These are phyloP conservation scores for Rhombomys opimus DNA, from an alignment of 2,113 vertebrate species.

Conservation along the genomic window DNA sequence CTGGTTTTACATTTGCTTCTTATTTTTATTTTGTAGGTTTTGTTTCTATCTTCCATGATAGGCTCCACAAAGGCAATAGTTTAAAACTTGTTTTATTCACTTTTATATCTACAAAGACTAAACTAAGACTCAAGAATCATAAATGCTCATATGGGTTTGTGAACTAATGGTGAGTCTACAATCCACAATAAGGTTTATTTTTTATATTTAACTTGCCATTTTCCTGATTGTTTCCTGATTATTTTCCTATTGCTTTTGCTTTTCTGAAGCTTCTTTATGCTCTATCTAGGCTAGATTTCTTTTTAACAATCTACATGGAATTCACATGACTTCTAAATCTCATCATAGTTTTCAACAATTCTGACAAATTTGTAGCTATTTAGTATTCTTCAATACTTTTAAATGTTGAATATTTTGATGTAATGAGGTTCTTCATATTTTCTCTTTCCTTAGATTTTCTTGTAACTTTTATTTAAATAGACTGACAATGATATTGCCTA, in stretches of 20 bases:
- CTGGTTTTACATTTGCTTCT: background rate
- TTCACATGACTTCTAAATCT: slow-evolving; percentile 15
- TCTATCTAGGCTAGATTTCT: background rate
- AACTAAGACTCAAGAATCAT: background rate
- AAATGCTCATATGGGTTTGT: slow-evolving; percentile 14
- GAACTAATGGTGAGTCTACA: background rate
- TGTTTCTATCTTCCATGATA: background rate
- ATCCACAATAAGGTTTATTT: background rate
- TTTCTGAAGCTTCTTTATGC: background rate
- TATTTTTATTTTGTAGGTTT: slow-evolving; percentile 14
- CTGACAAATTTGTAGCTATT: background rate
- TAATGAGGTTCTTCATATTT: background rate
- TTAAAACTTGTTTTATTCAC: background rate
- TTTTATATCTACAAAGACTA: background rate
- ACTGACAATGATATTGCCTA: background rate
- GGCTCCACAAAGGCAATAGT: background rate
- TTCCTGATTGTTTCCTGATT: background rate
- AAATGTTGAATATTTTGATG: background rate
- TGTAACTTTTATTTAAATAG: background rate
- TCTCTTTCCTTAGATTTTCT: background rate
- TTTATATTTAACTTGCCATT: background rate
- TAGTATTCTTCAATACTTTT: background rate
- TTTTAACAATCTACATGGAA: background rate
- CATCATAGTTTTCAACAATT: background rate
- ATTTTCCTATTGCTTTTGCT: background rate